Conservation (phyloP, 2,113 vertebrate species). For the Bucco capensis region DNA sequence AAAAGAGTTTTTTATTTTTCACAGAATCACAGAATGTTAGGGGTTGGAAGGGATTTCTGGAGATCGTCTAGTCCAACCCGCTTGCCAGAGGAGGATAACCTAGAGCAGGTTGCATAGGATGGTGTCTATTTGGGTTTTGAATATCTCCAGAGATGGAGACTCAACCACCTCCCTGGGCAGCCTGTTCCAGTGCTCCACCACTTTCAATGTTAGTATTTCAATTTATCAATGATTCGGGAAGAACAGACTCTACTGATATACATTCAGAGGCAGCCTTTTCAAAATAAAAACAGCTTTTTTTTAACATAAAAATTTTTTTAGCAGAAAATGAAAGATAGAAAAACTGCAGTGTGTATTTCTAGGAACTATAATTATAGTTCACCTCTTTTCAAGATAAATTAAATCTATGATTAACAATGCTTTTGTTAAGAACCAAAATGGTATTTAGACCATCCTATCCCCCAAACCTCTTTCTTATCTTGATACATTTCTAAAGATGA, state of each 20-base stretch:
- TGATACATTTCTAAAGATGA: not conserved
- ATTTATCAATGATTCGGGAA: not conserved
- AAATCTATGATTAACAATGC: not conserved
- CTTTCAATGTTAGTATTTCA: not conserved
- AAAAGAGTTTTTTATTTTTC: not conserved
- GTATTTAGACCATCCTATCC: not conserved
- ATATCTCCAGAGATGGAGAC: too few species aligned
- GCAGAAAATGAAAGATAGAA: not conserved
- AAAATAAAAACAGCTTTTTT: not conserved
- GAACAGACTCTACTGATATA: not conserved
- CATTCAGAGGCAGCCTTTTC: not conserved
- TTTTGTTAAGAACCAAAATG: not conserved
- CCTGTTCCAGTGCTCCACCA: too few species aligned
- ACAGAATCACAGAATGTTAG: too few species aligned
- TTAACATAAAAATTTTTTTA: not conserved
- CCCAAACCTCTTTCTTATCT: not conserved
- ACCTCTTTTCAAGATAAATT: not conserved
- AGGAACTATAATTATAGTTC: not conserved
- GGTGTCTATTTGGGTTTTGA: too few species aligned
- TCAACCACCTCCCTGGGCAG: too few species aligned
- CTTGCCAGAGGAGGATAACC: too few species aligned
- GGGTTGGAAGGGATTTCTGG: too few species aligned
- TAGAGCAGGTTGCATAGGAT: too few species aligned
- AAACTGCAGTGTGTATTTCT: not conserved
- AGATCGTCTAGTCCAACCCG: too few species aligned